A percentile compares a stretch with the other conserved stretches of the same genome.
Evolutionary conservation across 2,888 invertebrate species (phyloP).

Genomic region (Trissolcus brochymenae): DNA sequence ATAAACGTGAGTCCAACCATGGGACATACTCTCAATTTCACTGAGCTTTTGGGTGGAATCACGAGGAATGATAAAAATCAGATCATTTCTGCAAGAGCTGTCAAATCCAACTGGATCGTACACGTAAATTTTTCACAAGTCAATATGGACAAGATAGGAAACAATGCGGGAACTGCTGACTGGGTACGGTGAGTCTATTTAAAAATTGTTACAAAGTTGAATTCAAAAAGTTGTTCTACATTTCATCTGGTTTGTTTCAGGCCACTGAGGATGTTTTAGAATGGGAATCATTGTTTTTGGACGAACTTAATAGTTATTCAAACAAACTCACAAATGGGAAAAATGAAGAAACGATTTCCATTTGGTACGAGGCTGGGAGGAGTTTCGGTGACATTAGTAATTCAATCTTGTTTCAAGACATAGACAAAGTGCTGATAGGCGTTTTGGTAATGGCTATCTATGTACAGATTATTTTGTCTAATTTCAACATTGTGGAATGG

Average conservation of each 20-base stretch:
- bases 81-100: constrained; percentile 81
- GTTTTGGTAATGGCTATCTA: constrained; percentile 85
- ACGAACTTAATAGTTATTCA: constrained; percentile 62
- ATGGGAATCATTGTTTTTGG: constrained; percentile 69
- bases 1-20: constrained; percentile 80
- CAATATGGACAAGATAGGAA: constrained; percentile 82
- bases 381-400: constrained; percentile 87
- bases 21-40: constrained; percentile 82
- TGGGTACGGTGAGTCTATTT: constrained; percentile 79
- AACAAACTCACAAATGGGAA: constrained; percentile 48
- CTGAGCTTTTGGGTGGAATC: constrained; percentile 81
- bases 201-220: not conserved
- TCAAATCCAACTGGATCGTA: constrained; percentile 82
- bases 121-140: constrained; percentile 83
- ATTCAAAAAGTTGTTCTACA: not conserved
- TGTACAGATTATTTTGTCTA: constrained; percentile 84
- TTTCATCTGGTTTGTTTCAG: constrained; percentile 55
- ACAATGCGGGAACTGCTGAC: constrained; percentile 85
- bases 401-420: constrained; percentile 84
- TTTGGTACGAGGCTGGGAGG: constrained; percentile 71
- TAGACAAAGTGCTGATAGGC: constrained; percentile 83
- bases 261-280: constrained; percentile 68
- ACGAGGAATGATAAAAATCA: constrained; percentile 80
- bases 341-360: constrained; percentile 51
- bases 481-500: constrained; percentile 85